phyloP scores from a whole-genome alignment of 2,797 vertebrate species.

The Crocidura indochinensis region DNA sequence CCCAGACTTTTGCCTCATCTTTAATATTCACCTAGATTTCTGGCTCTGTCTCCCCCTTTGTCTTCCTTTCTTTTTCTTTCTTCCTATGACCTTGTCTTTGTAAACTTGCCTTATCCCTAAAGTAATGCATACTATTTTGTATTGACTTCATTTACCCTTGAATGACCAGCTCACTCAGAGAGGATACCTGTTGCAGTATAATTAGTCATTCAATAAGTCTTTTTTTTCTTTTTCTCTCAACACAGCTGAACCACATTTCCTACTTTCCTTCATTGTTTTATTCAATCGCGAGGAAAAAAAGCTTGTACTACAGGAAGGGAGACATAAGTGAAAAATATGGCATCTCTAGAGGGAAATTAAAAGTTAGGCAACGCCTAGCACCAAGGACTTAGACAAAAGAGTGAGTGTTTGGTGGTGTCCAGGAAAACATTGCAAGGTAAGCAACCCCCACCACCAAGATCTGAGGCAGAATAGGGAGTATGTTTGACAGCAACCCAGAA shows the following conservation, averaged over 20 bases:
- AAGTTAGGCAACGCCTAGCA: no score
- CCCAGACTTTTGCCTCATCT: neutral
- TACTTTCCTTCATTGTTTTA: neutral
- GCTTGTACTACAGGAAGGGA: neutral
- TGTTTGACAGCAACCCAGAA: no score
- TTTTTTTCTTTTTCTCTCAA: neutral
- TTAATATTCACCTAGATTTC: neutral
- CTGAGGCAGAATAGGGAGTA: no score
- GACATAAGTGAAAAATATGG: neutral
- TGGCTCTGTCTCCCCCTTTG: slow-evolving; percentile 12
- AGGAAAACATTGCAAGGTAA: no score
- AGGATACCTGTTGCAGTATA: neutral
- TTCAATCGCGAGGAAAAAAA: slow-evolving; percentile 22
- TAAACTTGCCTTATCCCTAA: neutral
- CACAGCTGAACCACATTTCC: slow-evolving; percentile 36
- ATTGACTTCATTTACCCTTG: neutral
- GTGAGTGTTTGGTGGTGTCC: neutral
- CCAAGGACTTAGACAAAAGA: no score
- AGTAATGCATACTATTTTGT: slow-evolving; percentile 1
- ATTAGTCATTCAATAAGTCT: neutral
- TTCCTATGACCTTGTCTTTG: slow-evolving; percentile 69
- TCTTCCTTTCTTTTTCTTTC: neutral
- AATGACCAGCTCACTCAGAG: neutral
- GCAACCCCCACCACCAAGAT: no score
- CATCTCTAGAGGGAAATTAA: neutral